Evolutionary conservation across 2,797 vertebrate genomes (phyloP).

Genomic region (Acanthornis magna): DNA sequence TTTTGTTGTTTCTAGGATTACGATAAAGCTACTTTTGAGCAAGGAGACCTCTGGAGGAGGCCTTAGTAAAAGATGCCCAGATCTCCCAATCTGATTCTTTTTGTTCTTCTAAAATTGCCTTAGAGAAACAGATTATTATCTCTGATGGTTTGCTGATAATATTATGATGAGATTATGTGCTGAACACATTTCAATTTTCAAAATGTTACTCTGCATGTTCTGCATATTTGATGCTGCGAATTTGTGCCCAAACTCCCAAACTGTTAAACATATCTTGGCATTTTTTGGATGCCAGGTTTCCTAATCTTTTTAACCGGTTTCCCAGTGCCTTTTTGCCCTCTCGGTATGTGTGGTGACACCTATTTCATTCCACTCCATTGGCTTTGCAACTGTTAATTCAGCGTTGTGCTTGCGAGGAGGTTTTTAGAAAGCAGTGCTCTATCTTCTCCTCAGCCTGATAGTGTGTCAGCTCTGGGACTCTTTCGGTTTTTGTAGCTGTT

Average conservation of each 20-base stretch:
- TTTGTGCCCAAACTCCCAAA: background rate
- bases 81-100: background rate
- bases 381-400: background rate
- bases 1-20: conserved; percentile 21
- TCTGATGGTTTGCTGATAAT: background rate
- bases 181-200: background rate
- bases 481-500: background rate
- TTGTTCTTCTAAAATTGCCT: background rate
- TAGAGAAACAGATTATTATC: conserved; percentile 30
- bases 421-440: background rate
- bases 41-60: background rate
- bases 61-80: background rate
- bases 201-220: background rate
- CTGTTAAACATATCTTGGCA: background rate
- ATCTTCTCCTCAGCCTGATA: background rate
- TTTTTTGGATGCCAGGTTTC: background rate
- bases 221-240: background rate
- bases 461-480: background rate
- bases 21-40: background rate
- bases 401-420: background rate
- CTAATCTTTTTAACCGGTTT: background rate
- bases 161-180: background rate
- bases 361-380: background rate
- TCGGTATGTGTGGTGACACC: background rate
- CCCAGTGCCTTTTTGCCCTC: background rate